Evolutionary conservation across 30 jellyfish, hydroid and myxozoan genomes (phyloP).

Genomic region (Morbakka virulenta): DNA sequence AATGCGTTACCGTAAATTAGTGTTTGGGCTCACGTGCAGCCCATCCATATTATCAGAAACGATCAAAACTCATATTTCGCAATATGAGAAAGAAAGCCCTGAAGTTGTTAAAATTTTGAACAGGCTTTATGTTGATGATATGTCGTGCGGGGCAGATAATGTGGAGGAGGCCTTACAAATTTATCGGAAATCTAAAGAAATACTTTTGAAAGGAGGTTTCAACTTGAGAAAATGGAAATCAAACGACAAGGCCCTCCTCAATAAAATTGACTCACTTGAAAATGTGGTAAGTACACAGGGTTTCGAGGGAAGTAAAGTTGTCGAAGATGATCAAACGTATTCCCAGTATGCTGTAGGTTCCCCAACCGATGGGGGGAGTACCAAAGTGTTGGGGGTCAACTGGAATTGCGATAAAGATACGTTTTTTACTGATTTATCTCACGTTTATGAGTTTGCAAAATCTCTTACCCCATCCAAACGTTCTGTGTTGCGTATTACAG

Average conservation of each 20-base stretch:
- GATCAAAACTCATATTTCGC: neutral
- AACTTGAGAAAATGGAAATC: slow-evolving; percentile 23
- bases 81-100: slow-evolving; percentile 1
- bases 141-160: neutral
- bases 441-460: slow-evolving; percentile 1
- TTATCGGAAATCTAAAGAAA: neutral
- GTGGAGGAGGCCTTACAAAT: slow-evolving; percentile 6
- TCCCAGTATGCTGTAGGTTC: slow-evolving; percentile 14
- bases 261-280: neutral
- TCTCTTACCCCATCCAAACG: slow-evolving; percentile 30
- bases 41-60: slow-evolving; percentile 24
- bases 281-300: neutral
- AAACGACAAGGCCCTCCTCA: neutral
- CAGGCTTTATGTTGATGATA: slow-evolving; percentile 23
- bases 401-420: slow-evolving; percentile 18
- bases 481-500: slow-evolving; percentile 16
- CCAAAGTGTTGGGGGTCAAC: slow-evolving; percentile 22
- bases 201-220: slow-evolving; percentile 15
- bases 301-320: neutral
- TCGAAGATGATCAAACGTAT: slow-evolving; percentile 33
- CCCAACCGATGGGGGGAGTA: neutral
- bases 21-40: slow-evolving; percentile 18
- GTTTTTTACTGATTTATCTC: neutral
- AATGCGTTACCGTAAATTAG: slow-evolving; percentile 1
- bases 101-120: slow-evolving; percentile 4